Evolutionary conservation across 2,888 invertebrate species (phyloP), one percentile per base, ranked within the genome.

Genomic region (Drosophila phalerata): DNA sequence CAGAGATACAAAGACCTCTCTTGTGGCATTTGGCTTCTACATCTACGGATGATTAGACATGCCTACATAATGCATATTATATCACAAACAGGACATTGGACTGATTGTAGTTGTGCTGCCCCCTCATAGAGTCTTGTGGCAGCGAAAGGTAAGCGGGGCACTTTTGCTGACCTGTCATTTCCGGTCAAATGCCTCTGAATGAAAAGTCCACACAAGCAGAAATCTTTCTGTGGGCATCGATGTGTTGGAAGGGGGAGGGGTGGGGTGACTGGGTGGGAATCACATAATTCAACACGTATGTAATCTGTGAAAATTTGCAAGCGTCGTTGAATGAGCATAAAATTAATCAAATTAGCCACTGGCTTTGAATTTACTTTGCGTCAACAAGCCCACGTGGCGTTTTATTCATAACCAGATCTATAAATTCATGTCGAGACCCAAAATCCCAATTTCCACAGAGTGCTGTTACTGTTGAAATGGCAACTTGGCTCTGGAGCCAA

Each of bases 131-230:
- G 17, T 45, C 19, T 13, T 10, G 28, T 22, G 56, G 38, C 25
- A 8, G 37, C n/a, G 15, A 57, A 71, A 88, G 84, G 86, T 84
- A 72, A 83, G 78, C 78, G 81, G 73, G 47, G 66, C 81, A 81
- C 67, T 84, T 88, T 62, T 89, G 89, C 87, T 84, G 89, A 87
- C 81, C 85, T 88, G 81, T 79, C 87, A 79, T 81, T 88, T 88
- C 88, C 86, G 87, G 88, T 88, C 84, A 87, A 85, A 75, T 84
- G 88, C 56, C 52, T 76, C 55, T 68, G 85, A 84, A 79, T 79
- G 73, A 52, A 71, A 81, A 67, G 43, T 60, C 55, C 81, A 65
- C 63, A 71, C 76, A 73, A 71, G 69, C 81, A 75, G 62, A 79
- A 86, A 75, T 68, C 75, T 11, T 2, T 30, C 6, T 37, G 40